These are phyloP conservation scores for Fistularia commersonii DNA, from an alignment of 2,797 vertebrate genomes.

Conservation along the genomic window DNA sequence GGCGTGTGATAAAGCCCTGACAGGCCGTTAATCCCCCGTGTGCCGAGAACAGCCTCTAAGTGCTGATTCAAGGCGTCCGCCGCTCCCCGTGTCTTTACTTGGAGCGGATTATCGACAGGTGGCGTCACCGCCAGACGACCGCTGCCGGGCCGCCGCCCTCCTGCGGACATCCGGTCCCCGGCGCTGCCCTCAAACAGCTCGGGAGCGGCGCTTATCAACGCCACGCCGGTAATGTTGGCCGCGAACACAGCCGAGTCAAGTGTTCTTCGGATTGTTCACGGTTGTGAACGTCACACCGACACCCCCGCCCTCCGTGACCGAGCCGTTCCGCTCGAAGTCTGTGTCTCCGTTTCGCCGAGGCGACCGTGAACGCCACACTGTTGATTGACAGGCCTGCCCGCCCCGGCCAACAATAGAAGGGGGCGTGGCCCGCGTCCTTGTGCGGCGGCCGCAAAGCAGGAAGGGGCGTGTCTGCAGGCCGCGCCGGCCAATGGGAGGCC, in stretches of 20 bases:
- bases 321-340: too few species aligned
- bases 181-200: too few species aligned
- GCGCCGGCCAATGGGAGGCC: constrained; percentile 47
- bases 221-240: too few species aligned
- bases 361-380: constrained; percentile 29
- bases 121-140: constrained; percentile 39
- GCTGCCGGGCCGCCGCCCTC: not conserved
- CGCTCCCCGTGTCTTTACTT: constrained; percentile 39
- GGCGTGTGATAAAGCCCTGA: too few species aligned
- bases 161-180: not conserved
- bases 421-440: constrained; percentile 37
- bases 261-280: too few species aligned
- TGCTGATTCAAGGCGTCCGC: constrained; percentile 54
- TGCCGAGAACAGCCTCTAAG: constrained; percentile 51
- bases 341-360: too few species aligned
- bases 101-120: constrained; percentile 53
- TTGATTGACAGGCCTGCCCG: constrained; percentile 60
- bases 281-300: too few species aligned
- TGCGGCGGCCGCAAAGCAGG: constrained; percentile 7
- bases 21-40: constrained; percentile 48
- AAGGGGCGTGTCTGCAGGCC: constrained; percentile 37
- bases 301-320: too few species aligned
- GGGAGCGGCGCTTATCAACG: too few species aligned
- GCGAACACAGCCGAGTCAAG: too few species aligned
- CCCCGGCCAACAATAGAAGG: constrained; percentile 64